phyloP scores from a whole-genome alignment of 2,797 vertebrate species.

The Otolemur crassicaudatus region DNA sequence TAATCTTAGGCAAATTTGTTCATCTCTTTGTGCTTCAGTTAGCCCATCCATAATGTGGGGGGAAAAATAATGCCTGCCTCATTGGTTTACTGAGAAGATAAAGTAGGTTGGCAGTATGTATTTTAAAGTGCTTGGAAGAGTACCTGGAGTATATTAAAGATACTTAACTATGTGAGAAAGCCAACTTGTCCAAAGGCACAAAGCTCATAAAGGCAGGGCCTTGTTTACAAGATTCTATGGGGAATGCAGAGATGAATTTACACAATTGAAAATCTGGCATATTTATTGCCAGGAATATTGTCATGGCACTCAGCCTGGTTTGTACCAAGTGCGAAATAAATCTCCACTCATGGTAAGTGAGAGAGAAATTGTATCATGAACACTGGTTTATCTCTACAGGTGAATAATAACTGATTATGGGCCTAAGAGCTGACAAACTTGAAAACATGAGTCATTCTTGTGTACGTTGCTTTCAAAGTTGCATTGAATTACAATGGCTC shows the following conservation, averaged over 20 bases:
- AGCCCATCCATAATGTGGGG: background rate
- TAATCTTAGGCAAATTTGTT: background rate
- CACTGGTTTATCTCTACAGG: background rate
- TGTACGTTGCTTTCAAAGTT: background rate
- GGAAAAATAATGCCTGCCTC: background rate
- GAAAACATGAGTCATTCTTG: background rate
- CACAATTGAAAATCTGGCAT: background rate
- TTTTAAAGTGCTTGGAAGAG: background rate
- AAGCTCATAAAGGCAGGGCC: background rate
- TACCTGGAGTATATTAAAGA: background rate
- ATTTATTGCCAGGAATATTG: background rate
- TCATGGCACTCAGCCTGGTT: background rate
- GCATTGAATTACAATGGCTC: background rate
- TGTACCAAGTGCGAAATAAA: background rate
- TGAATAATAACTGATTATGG: background rate
- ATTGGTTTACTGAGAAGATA: background rate
- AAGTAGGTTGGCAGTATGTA: background rate
- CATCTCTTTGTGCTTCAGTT: background rate
- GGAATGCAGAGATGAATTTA: background rate
- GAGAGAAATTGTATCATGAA: background rate
- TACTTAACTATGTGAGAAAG: background rate
- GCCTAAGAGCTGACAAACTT: background rate
- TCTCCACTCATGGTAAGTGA: background rate
- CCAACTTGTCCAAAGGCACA: background rate
- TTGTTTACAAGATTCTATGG: background rate